Base-by-base conservation (phyloP, 2,888 invertebrate genomes). In the Eilema caniola region DNA sequence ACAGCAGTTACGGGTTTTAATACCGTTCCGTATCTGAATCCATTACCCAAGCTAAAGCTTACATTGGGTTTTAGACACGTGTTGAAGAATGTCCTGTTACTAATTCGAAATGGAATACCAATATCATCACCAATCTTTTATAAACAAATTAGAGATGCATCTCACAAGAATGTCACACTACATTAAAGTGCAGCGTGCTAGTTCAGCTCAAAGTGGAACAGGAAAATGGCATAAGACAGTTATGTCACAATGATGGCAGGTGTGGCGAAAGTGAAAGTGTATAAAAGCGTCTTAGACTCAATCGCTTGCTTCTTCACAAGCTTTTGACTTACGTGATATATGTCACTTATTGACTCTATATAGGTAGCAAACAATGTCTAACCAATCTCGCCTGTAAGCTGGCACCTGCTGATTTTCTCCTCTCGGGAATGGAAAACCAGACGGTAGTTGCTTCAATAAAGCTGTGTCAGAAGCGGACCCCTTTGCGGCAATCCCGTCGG, bases 211-310 rank as follows among this genome's bases (percentile, higher is more conserved):
- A 78, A 78, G 72, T 80, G 66, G 76, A 74, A 74, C 80, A 78
- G 73, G 80, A 70, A 73, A 79, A 66, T 41, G 68, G 68, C 41
- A 7, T 41, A 3, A 7, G 59, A 10, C 66, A 20, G 16, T 64
- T 70, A 70, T 73, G 62, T 37, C 57, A 25, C 53, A 53, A 53
- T 28, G 25, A 12, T 66, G 69, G 60, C 80, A 78, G 71, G 76
- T 80, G 78, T 41, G 64, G 59, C 66, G 73, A 79, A 78, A 80
- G 80, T 80, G 76, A 80, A 80, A 80, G 78, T 70, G 66, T 63
- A 64, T 65, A 56, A 47, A 71, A 70, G 67, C 73, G 71, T 67
- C 24, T 65, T 64, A 70, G 74, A 78, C 31, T 76, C 70, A 75
- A 62, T 56, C 61, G 11, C 66, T 71, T 57, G 70, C 67, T 75